These are phyloP conservation scores for Hecatera dysodea DNA, from an alignment of 2,888 invertebrate species.

Conservation along the genomic window DNA sequence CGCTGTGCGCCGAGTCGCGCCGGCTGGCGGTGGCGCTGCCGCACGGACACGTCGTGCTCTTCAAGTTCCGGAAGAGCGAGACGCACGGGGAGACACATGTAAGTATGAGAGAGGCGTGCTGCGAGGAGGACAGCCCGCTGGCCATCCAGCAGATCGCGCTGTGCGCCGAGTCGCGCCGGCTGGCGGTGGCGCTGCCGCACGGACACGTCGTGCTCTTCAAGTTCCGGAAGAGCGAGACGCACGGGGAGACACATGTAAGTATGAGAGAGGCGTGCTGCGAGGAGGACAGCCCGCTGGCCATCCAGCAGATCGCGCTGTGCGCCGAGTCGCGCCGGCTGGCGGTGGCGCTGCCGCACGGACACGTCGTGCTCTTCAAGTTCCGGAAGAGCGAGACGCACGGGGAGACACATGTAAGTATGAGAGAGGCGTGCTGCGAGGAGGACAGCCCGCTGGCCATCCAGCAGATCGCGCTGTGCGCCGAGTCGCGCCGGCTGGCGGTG, in stretches of 20 bases:
- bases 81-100: constrained; percentile 95
- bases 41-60: constrained; percentile 98
- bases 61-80: constrained; percentile 98
- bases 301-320: constrained; percentile 97
- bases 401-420: constrained; percentile 93
- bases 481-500: constrained; percentile 96
- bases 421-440: constrained; percentile 79
- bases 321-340: constrained; percentile 96
- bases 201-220: constrained; percentile 92
- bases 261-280: constrained; percentile 47
- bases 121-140: constrained; percentile 95
- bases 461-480: constrained; percentile 97
- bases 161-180: constrained; percentile 96
- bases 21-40: constrained; percentile 97
- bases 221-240: constrained; percentile 97
- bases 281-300: constrained; percentile 97
- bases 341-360: constrained; percentile 97
- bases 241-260: constrained; percentile 94
- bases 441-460: constrained; percentile 98
- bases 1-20: constrained; percentile 97
- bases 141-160: constrained; percentile 97
- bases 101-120: constrained; percentile 51
- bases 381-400: constrained; percentile 96
- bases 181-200: constrained; percentile 97
- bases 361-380: constrained; percentile 99